Percentiles rank a stretch among this genome's conserved stretches.
Evolutionary conservation across 2,113 vertebrate species (phyloP).

Genomic region (Glaucidium brasilianum): DNA sequence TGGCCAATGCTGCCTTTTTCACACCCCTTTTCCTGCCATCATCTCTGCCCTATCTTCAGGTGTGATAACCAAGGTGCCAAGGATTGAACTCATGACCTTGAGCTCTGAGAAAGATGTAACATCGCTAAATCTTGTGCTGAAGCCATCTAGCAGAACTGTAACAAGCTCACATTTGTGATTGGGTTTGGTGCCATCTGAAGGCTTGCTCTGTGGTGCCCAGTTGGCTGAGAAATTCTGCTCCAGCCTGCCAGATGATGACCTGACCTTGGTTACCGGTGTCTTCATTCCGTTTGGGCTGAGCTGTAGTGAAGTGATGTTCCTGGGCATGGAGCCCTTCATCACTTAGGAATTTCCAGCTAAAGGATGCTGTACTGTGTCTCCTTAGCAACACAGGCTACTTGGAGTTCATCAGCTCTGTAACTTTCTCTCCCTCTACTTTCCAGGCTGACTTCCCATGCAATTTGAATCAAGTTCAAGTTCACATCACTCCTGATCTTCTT

Average conservation of each 20-base stretch:
- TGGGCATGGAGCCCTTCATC: neutral
- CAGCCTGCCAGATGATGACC: neutral
- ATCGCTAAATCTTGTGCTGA: neutral
- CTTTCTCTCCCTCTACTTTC: neutral
- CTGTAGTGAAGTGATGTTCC: neutral
- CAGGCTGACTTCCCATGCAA: neutral
- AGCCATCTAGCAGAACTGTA: neutral
- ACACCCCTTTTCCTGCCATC: neutral
- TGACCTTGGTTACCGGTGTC: neutral
- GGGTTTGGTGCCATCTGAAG: neutral
- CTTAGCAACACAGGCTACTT: conserved; percentile 14
- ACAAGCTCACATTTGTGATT: rapidly evolving
- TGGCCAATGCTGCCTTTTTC: neutral
- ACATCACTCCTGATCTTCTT: neutral
- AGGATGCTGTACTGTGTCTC: neutral
- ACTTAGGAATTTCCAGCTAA: neutral
- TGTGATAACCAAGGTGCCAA: neutral
- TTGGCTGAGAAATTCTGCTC: neutral
- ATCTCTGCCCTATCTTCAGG: neutral
- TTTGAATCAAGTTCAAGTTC: neutral
- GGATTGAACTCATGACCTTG: neutral
- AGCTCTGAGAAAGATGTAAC: neutral
- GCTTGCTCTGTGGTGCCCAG: neutral
- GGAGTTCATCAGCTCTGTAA: neutral
- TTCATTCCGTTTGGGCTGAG: neutral